phyloP scores from a whole-genome alignment of 2,797 vertebrate species.

The Xyrichtys novacula region DNA sequence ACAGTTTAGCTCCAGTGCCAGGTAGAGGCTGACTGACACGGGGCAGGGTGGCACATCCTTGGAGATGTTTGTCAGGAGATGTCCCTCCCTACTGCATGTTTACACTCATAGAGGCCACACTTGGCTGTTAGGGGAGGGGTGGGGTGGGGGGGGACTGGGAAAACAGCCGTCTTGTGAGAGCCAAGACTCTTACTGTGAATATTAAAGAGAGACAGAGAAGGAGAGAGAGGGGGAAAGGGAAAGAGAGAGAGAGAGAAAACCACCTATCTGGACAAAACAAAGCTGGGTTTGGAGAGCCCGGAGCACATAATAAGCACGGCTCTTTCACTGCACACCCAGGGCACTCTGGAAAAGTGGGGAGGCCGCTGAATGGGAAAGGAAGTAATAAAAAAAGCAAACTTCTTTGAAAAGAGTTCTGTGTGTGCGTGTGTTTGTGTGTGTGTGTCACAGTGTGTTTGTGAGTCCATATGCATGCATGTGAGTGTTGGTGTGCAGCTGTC shows the following conservation, averaged over 20 bases:
- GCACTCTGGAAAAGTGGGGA: constrained; percentile 82
- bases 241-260: constrained; percentile 58
- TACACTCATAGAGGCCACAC: constrained; percentile 84
- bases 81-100: constrained; percentile 81
- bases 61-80: constrained; percentile 84
- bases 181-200: constrained; percentile 87
- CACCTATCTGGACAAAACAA: constrained; percentile 83
- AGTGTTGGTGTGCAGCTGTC: constrained; percentile 58
- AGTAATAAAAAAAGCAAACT: constrained; percentile 87
- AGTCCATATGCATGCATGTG: constrained; percentile 42
- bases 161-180: constrained; percentile 82
- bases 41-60: constrained; percentile 81
- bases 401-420: constrained; percentile 82
- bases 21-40: constrained; percentile 75
- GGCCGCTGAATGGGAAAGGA: constrained; percentile 85
- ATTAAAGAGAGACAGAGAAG: constrained; percentile 83
- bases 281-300: constrained; percentile 80
- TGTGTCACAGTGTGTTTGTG: constrained; percentile 30
- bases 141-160: constrained; percentile 66
- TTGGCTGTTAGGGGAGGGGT: constrained; percentile 77
- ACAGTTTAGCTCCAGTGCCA: constrained; percentile 79
- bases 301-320: constrained; percentile 82
- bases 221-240: constrained; percentile 51
- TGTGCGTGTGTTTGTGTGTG: constrained; percentile 56
- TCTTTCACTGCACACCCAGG: constrained; percentile 82